Evolutionary conservation across 2,797 vertebrate species (phyloP).

Genomic region (Helostoma temminkii): DNA sequence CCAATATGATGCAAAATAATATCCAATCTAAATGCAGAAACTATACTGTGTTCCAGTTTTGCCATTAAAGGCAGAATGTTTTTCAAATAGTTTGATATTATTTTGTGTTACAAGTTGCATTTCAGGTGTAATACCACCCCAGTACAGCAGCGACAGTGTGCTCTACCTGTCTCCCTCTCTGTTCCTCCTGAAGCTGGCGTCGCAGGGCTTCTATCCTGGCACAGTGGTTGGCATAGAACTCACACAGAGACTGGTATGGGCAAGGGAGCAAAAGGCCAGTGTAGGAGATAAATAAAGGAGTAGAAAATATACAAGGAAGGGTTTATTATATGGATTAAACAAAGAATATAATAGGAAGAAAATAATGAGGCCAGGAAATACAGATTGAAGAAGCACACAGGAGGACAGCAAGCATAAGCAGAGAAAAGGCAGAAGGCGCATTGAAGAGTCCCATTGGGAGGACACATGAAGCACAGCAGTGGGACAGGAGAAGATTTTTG

Average conservation of each 20-base stretch:
- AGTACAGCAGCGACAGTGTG: constrained; percentile 76
- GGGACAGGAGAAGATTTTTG: constrained; percentile 36
- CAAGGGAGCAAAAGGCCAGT: constrained; percentile 70
- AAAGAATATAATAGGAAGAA: constrained; percentile 53
- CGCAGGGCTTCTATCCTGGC: constrained; percentile 80
- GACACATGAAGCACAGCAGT: constrained; percentile 35
- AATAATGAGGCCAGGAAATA: constrained; percentile 18
- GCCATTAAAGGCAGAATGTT: not conserved
- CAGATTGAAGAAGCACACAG: constrained; percentile 29
- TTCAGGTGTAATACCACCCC: constrained; percentile 76
- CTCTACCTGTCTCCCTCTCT: constrained; percentile 85
- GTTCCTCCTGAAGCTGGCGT: constrained; percentile 74
- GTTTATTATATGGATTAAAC: constrained; percentile 66
- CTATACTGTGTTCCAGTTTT: constrained; percentile 17
- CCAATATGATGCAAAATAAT: not conserved
- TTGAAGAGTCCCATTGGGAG: constrained; percentile 15
- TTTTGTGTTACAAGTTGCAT: constrained; percentile 16
- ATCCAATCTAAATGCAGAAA: constrained; percentile 23
- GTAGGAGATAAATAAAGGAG: constrained; percentile 64
- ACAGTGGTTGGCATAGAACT: constrained; percentile 84
- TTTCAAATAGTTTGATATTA: constrained; percentile 1
- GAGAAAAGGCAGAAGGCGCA: not conserved
- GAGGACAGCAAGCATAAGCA: constrained; percentile 33
- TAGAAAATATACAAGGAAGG: constrained; percentile 72
- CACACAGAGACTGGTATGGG: constrained; percentile 82